These are phyloP conservation scores for Nomia melanderi DNA, from an alignment of 1,140 invertebrate species.

Conservation along the genomic window DNA sequence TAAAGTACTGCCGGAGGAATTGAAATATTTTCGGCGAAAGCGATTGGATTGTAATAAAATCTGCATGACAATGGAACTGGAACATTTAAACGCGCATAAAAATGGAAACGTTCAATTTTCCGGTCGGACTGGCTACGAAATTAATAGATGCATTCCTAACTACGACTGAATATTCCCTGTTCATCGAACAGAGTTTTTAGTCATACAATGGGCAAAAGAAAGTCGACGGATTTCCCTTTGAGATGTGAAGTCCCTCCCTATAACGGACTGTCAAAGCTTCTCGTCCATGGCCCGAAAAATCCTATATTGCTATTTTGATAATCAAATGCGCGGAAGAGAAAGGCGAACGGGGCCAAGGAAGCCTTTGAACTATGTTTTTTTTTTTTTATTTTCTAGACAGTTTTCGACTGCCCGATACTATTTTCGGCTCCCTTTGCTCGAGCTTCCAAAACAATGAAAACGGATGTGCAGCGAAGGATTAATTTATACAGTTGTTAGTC, in stretches of 20 bases:
- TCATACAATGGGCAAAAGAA: slow-evolving; percentile 39
- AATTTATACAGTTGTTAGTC: too few relatives aligned
- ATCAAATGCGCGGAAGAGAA: not conserved
- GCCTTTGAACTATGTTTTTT: not conserved
- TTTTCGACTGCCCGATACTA: not conserved
- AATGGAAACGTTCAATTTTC: too few relatives aligned
- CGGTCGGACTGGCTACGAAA: too few relatives aligned
- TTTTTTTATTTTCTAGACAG: not conserved
- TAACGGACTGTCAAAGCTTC: not conserved
- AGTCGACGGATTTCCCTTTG: slow-evolving; percentile 32
- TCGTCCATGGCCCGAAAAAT: not conserved
- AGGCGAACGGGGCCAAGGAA: not conserved
- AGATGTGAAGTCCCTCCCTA: slow-evolving; percentile 5
- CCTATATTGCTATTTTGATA: slow-evolving; percentile 1
- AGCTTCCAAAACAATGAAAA: not conserved
- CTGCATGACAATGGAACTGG: too few relatives aligned
- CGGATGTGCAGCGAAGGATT: too few relatives aligned
- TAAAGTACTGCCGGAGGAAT: too few relatives aligned
- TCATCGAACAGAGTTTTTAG: slow-evolving; percentile 35
- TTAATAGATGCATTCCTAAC: too few relatives aligned
- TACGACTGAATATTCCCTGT: too few relatives aligned
- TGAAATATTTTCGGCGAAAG: too few relatives aligned
- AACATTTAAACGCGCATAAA: too few relatives aligned
- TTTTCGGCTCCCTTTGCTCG: not conserved
- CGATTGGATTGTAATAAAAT: too few relatives aligned